Conservation (phyloP, 2,888 invertebrate species). For the Lasioglossum zephyrum region DNA sequence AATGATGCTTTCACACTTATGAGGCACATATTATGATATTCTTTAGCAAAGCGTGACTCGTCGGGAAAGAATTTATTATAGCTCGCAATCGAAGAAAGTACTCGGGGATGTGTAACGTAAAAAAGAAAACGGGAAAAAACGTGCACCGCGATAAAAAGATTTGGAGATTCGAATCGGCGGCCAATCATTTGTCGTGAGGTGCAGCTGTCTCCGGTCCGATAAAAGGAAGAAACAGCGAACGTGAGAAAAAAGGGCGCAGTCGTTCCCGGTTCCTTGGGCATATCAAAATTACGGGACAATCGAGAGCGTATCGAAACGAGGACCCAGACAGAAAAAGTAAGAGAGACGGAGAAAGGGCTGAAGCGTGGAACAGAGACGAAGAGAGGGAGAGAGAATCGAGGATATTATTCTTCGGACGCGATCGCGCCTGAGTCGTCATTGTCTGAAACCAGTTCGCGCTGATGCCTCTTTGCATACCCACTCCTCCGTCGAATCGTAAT, state of each 20-base stretch:
- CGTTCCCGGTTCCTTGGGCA: slow-evolving; percentile 73
- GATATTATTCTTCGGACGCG: slow-evolving; percentile 70
- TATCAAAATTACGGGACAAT: slow-evolving; percentile 84
- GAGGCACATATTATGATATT: too few relatives aligned
- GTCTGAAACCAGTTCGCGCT: slow-evolving; percentile 83
- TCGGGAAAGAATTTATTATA: background rate
- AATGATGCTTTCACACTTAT: too few relatives aligned
- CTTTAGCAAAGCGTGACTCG: too few relatives aligned
- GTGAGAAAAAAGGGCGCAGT: slow-evolving; percentile 76
- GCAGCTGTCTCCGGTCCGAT: slow-evolving; percentile 52
- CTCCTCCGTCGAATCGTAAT: slow-evolving; percentile 81
- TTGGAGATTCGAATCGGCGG: background rate
- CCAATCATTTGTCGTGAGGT: background rate
- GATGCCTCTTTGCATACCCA: slow-evolving; percentile 81
- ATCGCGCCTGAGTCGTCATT: slow-evolving; percentile 77
- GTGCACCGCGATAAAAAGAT: background rate
- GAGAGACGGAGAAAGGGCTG: background rate
- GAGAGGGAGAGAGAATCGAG: slow-evolving; percentile 30
- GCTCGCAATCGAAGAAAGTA: background rate
- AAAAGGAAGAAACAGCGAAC: slow-evolving; percentile 72
- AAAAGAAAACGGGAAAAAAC: background rate
- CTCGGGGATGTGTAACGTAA: background rate
- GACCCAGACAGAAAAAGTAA: slow-evolving; percentile 21
- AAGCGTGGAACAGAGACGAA: background rate
- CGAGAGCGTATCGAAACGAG: slow-evolving; percentile 81